These are phyloP conservation scores for Gadus macrocephalus DNA, from an alignment of 2,113 vertebrate species.

Conservation along the genomic window DNA sequence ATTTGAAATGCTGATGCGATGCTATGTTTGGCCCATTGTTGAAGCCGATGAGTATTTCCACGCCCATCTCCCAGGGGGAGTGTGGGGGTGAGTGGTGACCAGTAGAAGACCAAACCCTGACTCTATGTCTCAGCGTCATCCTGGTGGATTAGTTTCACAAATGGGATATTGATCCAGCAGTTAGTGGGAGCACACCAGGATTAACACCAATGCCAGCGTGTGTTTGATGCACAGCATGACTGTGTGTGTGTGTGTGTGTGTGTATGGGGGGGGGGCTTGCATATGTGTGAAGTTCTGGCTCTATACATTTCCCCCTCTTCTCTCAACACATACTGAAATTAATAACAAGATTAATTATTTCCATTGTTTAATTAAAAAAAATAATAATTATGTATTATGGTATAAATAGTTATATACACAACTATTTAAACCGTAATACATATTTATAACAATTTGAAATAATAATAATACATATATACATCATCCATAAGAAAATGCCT, in stretches of 20 bases:
- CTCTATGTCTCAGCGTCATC: constrained; percentile 43
- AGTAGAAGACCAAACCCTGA: constrained; percentile 19
- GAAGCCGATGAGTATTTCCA: constrained; percentile 1
- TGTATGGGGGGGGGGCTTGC: background rate
- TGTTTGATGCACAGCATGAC: too few relatives aligned
- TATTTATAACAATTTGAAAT: too few relatives aligned
- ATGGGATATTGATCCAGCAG: constrained; percentile 59
- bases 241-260: constrained; percentile 5
- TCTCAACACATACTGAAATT: too few relatives aligned
- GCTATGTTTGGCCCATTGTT: constrained; percentile 31
- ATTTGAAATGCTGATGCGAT: background rate
- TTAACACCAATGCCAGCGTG: constrained; percentile 20
- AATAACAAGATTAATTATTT: too few relatives aligned
- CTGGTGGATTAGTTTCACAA: constrained; percentile 45
- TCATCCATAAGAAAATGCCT: too few relatives aligned
- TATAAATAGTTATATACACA: too few relatives aligned
- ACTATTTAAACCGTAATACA: too few relatives aligned
- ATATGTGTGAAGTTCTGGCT: too few relatives aligned
- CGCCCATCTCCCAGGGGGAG: background rate
- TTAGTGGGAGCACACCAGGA: constrained; percentile 39
- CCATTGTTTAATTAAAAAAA: too few relatives aligned
- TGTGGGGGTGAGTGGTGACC: constrained; percentile 13
- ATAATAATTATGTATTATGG: too few relatives aligned
- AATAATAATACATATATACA: too few relatives aligned
- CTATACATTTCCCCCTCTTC: too few relatives aligned